Evolutionary conservation across 2,113 vertebrate genomes (phyloP).

Genomic region (Callaeas wilsoni): DNA sequence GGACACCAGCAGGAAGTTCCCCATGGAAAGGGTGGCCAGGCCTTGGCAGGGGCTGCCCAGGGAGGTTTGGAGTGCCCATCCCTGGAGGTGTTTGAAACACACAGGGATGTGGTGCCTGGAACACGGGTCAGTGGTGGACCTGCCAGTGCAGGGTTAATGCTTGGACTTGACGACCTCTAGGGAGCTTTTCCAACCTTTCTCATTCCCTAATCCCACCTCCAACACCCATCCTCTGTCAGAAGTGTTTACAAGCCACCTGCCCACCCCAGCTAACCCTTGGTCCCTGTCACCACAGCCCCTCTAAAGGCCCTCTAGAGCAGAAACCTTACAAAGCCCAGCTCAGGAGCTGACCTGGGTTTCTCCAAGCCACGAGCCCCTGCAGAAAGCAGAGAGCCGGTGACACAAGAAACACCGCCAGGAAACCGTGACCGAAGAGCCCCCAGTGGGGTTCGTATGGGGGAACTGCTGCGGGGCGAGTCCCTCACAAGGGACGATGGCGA

Average conservation of each 20-base stretch:
- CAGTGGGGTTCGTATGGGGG: fast-evolving
- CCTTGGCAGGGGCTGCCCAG: neutral
- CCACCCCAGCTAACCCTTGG: fast-evolving
- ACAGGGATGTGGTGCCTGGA: fast-evolving
- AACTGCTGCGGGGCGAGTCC: neutral
- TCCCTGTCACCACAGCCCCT: neutral
- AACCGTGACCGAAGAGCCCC: neutral
- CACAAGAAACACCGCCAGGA: neutral
- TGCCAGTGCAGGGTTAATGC: neutral
- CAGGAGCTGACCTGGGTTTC: neutral
- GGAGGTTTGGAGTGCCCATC: neutral
- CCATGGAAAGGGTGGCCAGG: neutral
- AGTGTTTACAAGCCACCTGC: neutral
- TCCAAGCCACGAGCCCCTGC: neutral
- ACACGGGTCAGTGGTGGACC: no score
- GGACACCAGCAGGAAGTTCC: fast-evolving
- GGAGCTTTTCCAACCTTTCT: neutral
- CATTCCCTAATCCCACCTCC: neutral
- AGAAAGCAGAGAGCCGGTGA: neutral
- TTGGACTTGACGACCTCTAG: fast-evolving
- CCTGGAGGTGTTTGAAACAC: neutral
- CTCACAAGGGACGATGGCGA: neutral
- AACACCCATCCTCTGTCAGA: neutral
- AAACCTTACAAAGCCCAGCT: neutral
- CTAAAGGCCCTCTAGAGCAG: neutral